phyloP scores from a whole-genome alignment of 2,113 vertebrate genomes.

The Beaufortia kweichowensis region DNA sequence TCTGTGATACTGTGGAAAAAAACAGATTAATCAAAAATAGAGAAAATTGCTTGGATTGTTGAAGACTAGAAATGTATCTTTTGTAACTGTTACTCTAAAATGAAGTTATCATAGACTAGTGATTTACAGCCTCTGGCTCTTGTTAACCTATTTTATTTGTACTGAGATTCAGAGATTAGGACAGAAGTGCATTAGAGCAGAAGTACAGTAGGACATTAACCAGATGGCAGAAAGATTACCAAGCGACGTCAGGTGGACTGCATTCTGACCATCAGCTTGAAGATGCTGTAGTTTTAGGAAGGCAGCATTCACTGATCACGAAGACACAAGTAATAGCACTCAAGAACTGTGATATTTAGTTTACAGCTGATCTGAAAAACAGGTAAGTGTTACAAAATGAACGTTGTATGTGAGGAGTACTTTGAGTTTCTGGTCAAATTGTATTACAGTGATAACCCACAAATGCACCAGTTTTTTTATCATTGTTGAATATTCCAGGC shows the following conservation, averaged over 20 bases:
- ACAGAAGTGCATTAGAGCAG: neutral
- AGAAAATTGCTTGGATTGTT: neutral
- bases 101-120: too few species aligned
- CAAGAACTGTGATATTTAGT: neutral
- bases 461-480: too few species aligned
- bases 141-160: neutral
- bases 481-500: too few species aligned
- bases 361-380: neutral
- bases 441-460: neutral
- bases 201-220: conserved; percentile 9
- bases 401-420: neutral
- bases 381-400: conserved; percentile 2
- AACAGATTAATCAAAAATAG: conserved; percentile 8
- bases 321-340: neutral
- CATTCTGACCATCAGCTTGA: conserved; percentile 4
- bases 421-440: neutral
- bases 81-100: neutral
- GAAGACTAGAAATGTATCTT: neutral
- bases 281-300: conserved; percentile 13
- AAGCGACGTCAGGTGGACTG: conserved; percentile 28
- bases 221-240: conserved; percentile 46
- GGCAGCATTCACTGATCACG: neutral
- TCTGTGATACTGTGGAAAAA: conserved; percentile 46
- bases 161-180: neutral
- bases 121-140: too few species aligned